Evolutionary conservation across 2,797 vertebrate genomes (phyloP).

Genomic region (Notolabrus celidotus): DNA sequence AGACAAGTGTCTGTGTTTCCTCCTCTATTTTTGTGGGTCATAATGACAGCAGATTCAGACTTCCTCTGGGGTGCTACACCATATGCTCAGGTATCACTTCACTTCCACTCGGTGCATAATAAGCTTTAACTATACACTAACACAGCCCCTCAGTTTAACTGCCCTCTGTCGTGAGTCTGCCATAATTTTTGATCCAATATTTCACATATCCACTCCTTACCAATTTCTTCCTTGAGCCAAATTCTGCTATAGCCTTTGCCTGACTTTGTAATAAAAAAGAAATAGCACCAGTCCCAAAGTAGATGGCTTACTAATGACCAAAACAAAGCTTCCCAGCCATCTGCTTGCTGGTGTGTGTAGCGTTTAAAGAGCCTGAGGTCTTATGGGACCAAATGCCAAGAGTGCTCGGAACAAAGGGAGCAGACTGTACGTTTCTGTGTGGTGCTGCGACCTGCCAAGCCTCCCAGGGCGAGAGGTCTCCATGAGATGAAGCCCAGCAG

Average conservation of each 20-base stretch:
- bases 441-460: conserved; percentile 49
- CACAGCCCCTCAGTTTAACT: conserved; percentile 21
- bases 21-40: conserved; percentile 39
- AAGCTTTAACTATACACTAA: conserved; percentile 14
- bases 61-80: conserved; percentile 38
- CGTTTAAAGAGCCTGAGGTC: conserved; percentile 40
- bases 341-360: conserved; percentile 54
- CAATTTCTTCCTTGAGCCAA: conserved; percentile 9
- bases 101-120: conserved; percentile 36
- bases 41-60: conserved; percentile 39
- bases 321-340: conserved; percentile 64
- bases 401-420: conserved; percentile 41
- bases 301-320: conserved; percentile 50
- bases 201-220: neutral
- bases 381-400: conserved; percentile 61
- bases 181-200: conserved; percentile 1
- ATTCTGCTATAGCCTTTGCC: conserved; percentile 15
- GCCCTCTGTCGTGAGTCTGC: conserved; percentile 4
- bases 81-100: conserved; percentile 57
- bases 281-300: conserved; percentile 46
- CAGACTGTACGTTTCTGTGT: conserved; percentile 46
- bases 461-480: conserved; percentile 50
- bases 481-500: conserved; percentile 46
- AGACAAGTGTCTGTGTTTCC: conserved; percentile 21
- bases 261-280: conserved; percentile 33